These are phyloP conservation scores for Rhopalosiphum nymphaeae DNA, from an alignment of 2,888 invertebrate genomes.

Conservation along the genomic window DNA sequence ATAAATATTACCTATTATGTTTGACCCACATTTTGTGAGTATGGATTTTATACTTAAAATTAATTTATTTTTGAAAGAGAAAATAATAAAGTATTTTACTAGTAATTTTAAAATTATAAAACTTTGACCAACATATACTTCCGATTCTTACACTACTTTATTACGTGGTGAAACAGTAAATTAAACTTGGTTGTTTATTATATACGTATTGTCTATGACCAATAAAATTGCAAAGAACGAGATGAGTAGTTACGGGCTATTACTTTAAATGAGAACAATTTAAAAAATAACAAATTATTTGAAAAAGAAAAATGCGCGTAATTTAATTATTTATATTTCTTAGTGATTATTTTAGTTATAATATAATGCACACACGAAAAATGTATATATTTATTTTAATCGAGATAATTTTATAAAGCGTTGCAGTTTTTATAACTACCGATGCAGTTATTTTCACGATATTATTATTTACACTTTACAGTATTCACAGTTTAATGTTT, in stretches of 20 bases:
- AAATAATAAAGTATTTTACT: neutral
- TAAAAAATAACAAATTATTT: neutral
- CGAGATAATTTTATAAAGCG: neutral
- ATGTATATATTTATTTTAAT: neutral
- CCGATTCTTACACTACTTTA: neutral
- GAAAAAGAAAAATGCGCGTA: neutral
- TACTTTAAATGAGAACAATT: neutral
- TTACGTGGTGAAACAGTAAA: neutral
- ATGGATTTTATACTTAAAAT: neutral
- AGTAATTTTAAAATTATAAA: neutral
- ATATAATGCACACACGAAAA: neutral
- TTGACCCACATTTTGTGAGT: neutral
- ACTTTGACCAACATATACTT: neutral
- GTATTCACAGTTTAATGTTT: neutral
- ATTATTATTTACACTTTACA: neutral
- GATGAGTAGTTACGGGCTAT: neutral
- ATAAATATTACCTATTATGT: neutral
- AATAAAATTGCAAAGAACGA: neutral
- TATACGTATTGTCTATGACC: neutral
- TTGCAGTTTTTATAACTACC: neutral
- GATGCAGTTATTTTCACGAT: neutral
- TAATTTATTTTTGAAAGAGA: neutral
- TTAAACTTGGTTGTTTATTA: neutral
- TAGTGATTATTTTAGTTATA: neutral
- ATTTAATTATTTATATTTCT: neutral